Percentiles rank a stretch among this genome's conserved stretches.
These are phyloP conservation scores for Prunella fulvescens DNA, from an alignment of 2,113 vertebrate species.

Conservation along the genomic window DNA sequence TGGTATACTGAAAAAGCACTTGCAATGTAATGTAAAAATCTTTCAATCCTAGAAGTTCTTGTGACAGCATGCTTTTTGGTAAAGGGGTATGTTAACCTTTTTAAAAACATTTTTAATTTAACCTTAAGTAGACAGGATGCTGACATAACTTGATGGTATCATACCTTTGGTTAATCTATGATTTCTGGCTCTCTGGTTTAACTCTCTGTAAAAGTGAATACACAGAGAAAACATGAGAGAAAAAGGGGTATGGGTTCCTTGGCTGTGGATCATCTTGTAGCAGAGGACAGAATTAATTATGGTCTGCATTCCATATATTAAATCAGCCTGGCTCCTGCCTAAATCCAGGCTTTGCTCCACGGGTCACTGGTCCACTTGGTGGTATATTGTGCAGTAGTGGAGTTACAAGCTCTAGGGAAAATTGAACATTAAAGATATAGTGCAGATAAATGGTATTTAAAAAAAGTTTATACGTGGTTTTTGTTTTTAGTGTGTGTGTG, in stretches of 20 bases:
- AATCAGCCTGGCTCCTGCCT: not conserved
- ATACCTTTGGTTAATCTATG: not conserved
- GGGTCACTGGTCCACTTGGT: not conserved
- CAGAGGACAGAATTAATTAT: not conserved
- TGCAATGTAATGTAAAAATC: not conserved
- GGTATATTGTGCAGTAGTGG: not conserved
- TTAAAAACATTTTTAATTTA: not conserved
- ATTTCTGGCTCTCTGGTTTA: not conserved
- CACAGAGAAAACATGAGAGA: not conserved
- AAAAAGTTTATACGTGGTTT: fast-evolving
- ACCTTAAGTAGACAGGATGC: not conserved
- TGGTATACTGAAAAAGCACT: not conserved
- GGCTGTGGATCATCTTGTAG: not conserved
- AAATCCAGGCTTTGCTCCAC: not conserved
- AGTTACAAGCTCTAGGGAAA: not conserved
- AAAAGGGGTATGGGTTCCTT: not conserved
- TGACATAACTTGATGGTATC: not conserved
- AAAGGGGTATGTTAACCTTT: not conserved
- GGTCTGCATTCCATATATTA: not conserved
- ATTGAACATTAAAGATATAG: not conserved
- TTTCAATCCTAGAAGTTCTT: not conserved
- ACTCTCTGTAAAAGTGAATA: not conserved
- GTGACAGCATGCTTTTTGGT: not conserved
- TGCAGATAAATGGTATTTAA: not conserved
- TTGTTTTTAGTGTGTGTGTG: not conserved